Percentiles rank a stretch among this genome's conserved stretches.
These are phyloP conservation scores for Anniella stebbinsi DNA, from an alignment of 2,797 vertebrate genomes.

Conservation along the genomic window DNA sequence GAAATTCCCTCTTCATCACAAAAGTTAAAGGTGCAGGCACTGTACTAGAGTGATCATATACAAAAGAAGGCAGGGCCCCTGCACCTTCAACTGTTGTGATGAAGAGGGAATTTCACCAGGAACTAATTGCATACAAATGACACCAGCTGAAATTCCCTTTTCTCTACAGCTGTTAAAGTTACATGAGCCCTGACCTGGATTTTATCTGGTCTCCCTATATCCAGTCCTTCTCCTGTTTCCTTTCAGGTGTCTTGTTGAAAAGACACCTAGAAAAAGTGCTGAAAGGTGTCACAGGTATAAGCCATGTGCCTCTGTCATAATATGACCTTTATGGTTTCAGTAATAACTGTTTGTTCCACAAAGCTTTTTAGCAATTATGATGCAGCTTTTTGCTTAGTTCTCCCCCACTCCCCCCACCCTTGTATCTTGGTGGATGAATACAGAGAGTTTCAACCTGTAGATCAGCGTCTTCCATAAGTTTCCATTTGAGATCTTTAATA, in stretches of 20 bases:
- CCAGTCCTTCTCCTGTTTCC: conserved; percentile 56
- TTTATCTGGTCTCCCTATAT: no score
- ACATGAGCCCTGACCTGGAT: no score
- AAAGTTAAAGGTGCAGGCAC: no score
- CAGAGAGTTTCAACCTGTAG: conserved; percentile 4
- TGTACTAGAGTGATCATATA: no score
- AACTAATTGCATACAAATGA: no score
- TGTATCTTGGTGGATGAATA: not conserved
- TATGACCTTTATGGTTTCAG: conserved; percentile 26
- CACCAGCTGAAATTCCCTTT: no score
- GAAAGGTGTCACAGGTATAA: conserved; percentile 38
- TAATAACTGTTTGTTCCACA: conserved; percentile 42
- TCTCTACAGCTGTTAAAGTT: no score
- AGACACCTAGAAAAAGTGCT: not conserved
- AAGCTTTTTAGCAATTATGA: conserved; percentile 43
- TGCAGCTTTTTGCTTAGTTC: conserved; percentile 9
- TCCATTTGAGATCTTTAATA: conserved; percentile 33
- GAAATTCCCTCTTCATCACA: no score
- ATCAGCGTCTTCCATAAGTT: conserved; percentile 23
- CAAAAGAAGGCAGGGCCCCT: no score
- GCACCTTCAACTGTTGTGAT: no score
- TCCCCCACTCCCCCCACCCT: not conserved
- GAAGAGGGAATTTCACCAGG: no score
- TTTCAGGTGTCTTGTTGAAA: conserved; percentile 31
- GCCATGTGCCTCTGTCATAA: conserved; percentile 44